Base-by-base conservation (phyloP, 2,113 vertebrate species). In the Cynoglossus semilaevis region DNA sequence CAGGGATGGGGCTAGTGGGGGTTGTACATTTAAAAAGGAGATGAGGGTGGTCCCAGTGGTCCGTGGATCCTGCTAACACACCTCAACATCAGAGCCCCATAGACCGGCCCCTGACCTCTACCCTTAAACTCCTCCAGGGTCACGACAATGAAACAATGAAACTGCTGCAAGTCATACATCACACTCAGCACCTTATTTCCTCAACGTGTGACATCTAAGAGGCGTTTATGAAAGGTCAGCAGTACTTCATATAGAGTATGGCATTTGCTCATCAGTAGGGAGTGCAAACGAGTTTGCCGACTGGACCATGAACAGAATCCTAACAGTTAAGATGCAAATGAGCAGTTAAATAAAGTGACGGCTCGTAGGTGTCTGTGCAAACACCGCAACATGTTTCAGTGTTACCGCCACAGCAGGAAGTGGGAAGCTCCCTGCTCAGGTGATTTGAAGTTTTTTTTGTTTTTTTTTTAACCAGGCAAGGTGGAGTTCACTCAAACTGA, bases 121-220 rank as follows among this genome's bases (percentile, higher is more conserved):
- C 63, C 58, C 51, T 51, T 36, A 54, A 58, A 74, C 58, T 74
- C 62, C 77, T 49, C 44, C 63, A 70, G 61, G 56, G 73, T 68
- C 44, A 58, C 51, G 71, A 80, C 74, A 79, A 84, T 64, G 35
- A 51, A 71, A 80, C 74, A 79, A 84, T 64, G 35, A 64, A 37
- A 60, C 6, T 8, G 43, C 52, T 51, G 60, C 54, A n/a, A 61
- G 56, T 44, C 74, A 44, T 70, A 63, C 54, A 72, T 80, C 64
- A 76, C 42, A 49, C 3, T 22, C 9, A 1, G 16, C 10, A 46
- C 73, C 38, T 51, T n/a, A 12, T 65, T 67, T 70, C 62, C 50
- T 38, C 46, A 36, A 57, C 51, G 19, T 1, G 2, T 1, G 7
- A 54, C 14, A n/a, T 22, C n/a, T 29, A 56, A 45, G 8, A 14